phyloP scores from a whole-genome alignment of 37 sponge, comb jelly and placozoan genomes.

The Theonella swinhoei region DNA sequence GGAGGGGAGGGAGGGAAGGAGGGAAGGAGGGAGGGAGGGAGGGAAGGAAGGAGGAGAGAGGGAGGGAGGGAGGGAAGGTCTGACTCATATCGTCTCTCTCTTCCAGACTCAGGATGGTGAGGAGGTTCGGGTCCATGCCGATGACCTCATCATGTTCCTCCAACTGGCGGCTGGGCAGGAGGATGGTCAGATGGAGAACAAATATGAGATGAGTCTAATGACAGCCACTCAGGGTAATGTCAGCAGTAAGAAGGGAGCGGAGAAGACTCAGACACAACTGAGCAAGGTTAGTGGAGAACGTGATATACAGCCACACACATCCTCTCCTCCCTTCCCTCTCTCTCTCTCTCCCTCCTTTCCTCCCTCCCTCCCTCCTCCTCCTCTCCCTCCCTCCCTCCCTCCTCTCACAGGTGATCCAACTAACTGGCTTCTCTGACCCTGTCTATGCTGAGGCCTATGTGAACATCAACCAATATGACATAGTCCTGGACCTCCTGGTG shows the following conservation, averaged over 20 bases:
- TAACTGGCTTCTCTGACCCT: conserved; percentile 99
- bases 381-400: background rate
- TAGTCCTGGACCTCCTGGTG: conserved; percentile 96
- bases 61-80: too few relatives aligned
- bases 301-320: background rate
- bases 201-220: conserved; percentile 86
- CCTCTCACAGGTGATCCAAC: conserved; percentile 85
- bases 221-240: conserved; percentile 69
- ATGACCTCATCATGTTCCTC: conserved; percentile 82
- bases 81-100: background rate
- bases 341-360: background rate
- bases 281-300: conserved; percentile 73
- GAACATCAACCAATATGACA: conserved; percentile 98
- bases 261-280: conserved; percentile 59
- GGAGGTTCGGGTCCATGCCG: conserved; percentile 65
- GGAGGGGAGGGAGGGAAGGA: too few relatives aligned
- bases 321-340: background rate
- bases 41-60: background rate
- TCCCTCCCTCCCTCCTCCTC: too few relatives aligned
- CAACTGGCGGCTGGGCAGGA: conserved; percentile 62
- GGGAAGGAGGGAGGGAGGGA: background rate
- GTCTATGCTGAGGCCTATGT: conserved; percentile 99
- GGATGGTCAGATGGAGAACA: conserved; percentile 74
- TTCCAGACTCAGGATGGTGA: background rate
- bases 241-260: conserved; percentile 6